phyloP scores from a whole-genome alignment of 2,797 vertebrate genomes.

The Acridotheres tristis region DNA sequence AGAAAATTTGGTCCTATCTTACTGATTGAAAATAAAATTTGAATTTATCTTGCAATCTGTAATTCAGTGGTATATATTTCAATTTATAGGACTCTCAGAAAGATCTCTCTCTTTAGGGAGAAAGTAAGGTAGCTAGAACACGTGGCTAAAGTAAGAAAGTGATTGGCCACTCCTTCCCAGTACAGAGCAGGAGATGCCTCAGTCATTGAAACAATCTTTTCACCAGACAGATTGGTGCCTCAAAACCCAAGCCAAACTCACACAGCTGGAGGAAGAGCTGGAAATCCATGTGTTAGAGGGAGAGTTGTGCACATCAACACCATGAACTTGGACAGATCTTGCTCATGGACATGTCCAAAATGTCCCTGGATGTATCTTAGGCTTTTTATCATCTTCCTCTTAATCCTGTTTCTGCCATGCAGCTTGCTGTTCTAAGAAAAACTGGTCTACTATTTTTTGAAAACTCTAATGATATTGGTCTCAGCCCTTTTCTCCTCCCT shows the following conservation, averaged over 20 bases:
- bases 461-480: rapidly evolving
- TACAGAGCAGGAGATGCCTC: not conserved
- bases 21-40: not conserved
- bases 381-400: not conserved
- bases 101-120: not conserved
- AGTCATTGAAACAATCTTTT: not conserved
- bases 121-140: not conserved
- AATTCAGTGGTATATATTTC: not conserved
- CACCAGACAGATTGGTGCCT: not conserved
- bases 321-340: not conserved
- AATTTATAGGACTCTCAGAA: not conserved
- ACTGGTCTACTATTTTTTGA: not conserved
- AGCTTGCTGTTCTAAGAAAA: not conserved
- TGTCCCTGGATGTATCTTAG: not conserved
- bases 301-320: not conserved
- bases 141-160: rapidly evolving
- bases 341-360: not conserved
- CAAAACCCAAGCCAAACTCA: not conserved
- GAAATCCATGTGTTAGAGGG: not conserved
- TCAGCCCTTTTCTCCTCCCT: not conserved
- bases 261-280: not conserved
- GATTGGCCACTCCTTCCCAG: not conserved
- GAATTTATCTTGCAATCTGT: not conserved
- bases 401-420: not conserved
- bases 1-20: not conserved